Conservation (phyloP, 2,797 vertebrate species). For the Centroberyx gerrardi region DNA sequence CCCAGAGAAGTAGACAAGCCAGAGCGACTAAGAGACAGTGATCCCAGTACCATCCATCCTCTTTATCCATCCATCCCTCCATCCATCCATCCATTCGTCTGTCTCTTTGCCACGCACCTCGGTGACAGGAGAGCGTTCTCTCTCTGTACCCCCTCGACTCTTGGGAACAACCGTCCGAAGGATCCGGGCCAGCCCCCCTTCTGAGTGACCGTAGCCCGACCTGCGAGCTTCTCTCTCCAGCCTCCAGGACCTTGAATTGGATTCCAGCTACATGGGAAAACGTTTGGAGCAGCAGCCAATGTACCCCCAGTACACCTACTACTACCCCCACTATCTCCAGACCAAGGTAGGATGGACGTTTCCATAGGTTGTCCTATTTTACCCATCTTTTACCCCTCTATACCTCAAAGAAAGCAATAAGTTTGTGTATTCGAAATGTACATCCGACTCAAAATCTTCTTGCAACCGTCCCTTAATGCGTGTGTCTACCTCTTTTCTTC, state of each 20-base stretch:
- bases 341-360: slow-evolving; percentile 91
- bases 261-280: slow-evolving; percentile 99
- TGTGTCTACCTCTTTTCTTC: neutral
- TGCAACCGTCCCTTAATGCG: neutral
- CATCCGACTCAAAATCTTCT: neutral
- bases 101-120: slow-evolving; percentile 46
- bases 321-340: slow-evolving; percentile 98
- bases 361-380: slow-evolving; percentile 56
- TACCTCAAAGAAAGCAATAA: slow-evolving; percentile 3
- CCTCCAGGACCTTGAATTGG: slow-evolving; percentile 90
- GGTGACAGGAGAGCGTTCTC: slow-evolving; percentile 48
- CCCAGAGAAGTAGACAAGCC: slow-evolving; percentile 57
- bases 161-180: slow-evolving; percentile 61
- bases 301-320: slow-evolving; percentile 99
- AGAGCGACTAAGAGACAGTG: slow-evolving; percentile 62
- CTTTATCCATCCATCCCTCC: slow-evolving; percentile 50
- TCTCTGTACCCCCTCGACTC: slow-evolving; percentile 59
- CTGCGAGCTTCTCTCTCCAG: slow-evolving; percentile 80
- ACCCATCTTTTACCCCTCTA: slow-evolving; percentile 49
- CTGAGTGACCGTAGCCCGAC: slow-evolving; percentile 51
- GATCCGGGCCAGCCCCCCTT: slow-evolving; percentile 63
- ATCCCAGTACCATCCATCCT: slow-evolving; percentile 56
- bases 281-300: slow-evolving; percentile 99
- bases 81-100: slow-evolving; percentile 49
- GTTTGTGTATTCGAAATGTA: slow-evolving; percentile 12